Evolutionary conservation across 2,797 vertebrate species (phyloP).

Genomic region (Sebastes kiyomatsui): DNA sequence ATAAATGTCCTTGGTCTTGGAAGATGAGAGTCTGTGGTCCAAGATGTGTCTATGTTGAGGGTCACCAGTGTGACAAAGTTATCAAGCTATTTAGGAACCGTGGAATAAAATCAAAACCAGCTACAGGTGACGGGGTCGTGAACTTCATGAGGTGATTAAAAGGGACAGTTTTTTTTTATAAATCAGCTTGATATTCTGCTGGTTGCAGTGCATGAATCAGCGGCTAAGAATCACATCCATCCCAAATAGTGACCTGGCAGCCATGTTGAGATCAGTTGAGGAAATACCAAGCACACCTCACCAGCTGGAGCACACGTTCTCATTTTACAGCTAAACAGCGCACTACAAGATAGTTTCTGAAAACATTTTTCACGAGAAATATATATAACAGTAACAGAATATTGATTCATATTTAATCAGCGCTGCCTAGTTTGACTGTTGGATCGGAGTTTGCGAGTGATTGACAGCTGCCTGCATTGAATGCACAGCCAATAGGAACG

Average conservation of each 20-base stretch:
- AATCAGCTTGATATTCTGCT: background rate
- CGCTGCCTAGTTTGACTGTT: no score
- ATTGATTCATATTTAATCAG: no score
- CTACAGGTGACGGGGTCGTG: background rate
- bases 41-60: background rate
- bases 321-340: no score
- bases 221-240: background rate
- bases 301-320: rapidly evolving
- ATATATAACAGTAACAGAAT: no score
- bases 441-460: no score
- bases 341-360: no score
- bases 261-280: no score
- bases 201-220: background rate
- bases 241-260: background rate
- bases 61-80: background rate
- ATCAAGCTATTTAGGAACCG: background rate
- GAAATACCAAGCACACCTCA: rapidly evolving
- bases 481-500: no score
- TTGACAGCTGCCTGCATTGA: no score
- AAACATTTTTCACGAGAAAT: no score
- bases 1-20: background rate
- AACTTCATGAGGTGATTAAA: background rate
- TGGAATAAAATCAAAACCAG: background rate
- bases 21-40: background rate
- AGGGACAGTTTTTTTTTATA: background rate